Evolutionary conservation across 2,113 vertebrate genomes (phyloP).

Genomic region (Gymnorhina tibicen): DNA sequence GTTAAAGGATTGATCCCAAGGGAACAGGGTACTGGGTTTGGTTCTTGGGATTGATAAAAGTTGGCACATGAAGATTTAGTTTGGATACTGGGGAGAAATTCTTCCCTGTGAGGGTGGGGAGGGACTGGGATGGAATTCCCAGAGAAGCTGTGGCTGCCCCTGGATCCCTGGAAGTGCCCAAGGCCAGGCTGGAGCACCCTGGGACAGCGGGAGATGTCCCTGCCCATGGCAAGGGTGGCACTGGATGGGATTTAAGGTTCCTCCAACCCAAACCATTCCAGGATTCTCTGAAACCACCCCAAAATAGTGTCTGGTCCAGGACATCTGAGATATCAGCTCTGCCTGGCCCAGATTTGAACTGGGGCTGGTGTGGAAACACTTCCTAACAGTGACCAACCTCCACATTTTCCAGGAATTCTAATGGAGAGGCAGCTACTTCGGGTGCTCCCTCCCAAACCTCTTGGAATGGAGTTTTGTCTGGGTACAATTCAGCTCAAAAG

Average conservation of each 20-base stretch:
- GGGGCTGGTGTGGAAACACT: background rate
- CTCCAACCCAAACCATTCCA: background rate
- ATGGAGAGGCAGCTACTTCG: rapidly evolving
- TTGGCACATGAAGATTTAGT: background rate
- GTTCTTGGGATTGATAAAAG: background rate
- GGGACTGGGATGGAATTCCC: background rate
- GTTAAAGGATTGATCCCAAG: background rate
- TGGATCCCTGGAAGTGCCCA: background rate
- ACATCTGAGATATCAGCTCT: background rate
- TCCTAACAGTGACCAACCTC: background rate
- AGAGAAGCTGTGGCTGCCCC: background rate
- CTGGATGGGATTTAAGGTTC: rapidly evolving
- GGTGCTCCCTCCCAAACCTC: background rate
- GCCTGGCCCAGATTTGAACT: background rate
- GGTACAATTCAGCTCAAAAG: background rate
- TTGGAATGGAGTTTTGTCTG: background rate
- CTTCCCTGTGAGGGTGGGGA: rapidly evolving
- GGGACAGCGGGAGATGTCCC: background rate
- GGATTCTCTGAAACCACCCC: background rate
- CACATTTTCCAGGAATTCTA: background rate
- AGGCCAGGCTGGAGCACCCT: rapidly evolving
- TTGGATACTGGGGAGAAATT: background rate
- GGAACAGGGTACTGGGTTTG: background rate
- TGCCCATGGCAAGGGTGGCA: background rate
- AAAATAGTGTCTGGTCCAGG: rapidly evolving